These are phyloP conservation scores for Ariolimax columbianus DNA, from an alignment of 2,888 invertebrate species.

Conservation along the genomic window DNA sequence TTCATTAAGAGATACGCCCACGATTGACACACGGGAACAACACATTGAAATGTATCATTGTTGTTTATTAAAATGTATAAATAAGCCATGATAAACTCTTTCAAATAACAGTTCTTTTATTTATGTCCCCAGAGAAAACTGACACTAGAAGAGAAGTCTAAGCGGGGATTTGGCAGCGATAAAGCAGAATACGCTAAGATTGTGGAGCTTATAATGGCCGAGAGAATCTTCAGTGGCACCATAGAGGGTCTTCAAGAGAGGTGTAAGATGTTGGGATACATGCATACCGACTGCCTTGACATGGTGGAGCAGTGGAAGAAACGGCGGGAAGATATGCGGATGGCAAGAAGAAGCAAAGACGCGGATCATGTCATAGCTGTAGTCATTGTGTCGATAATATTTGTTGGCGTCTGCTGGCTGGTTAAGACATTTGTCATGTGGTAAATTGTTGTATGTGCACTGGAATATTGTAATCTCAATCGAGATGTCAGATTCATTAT, in stretches of 20 bases:
- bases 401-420: slow-evolving; percentile 11
- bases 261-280: slow-evolving; percentile 67
- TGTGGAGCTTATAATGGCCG: slow-evolving; percentile 60
- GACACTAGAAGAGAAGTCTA: slow-evolving; percentile 48
- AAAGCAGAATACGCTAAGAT: slow-evolving; percentile 63
- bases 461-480: too few relatives aligned
- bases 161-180: slow-evolving; percentile 61
- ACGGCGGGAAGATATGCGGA: background rate
- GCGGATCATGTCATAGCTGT: slow-evolving; percentile 1
- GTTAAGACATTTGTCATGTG: background rate
- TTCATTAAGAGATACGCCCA: too few relatives aligned
- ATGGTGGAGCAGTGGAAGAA: slow-evolving; percentile 57
- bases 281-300: slow-evolving; percentile 66
- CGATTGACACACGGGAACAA: too few relatives aligned
- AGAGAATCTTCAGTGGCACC: slow-evolving; percentile 60
- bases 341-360: slow-evolving; percentile 12
- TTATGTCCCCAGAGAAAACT: slow-evolving; percentile 30
- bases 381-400: background rate
- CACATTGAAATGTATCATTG: too few relatives aligned
- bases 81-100: too few relatives aligned
- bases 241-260: slow-evolving; percentile 65
- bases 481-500: too few relatives aligned
- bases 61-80: too few relatives aligned
- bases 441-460: too few relatives aligned
- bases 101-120: background rate